Base-by-base conservation (phyloP, 2,888 invertebrate genomes). In the Drosophila atroscutellata region DNA sequence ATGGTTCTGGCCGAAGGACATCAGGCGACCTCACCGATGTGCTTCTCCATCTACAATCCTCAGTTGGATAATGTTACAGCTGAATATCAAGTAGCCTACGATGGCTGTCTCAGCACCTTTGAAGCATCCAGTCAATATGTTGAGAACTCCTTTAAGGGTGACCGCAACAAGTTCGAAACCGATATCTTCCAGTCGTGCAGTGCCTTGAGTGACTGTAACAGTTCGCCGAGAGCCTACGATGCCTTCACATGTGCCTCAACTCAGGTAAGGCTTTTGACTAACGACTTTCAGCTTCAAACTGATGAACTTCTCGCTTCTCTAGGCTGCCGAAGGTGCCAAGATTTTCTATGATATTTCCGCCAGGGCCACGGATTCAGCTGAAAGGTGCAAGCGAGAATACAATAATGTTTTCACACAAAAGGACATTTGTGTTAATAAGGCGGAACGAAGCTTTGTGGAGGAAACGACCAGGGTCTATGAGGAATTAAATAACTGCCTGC, bases 361-460 rank as follows among this genome's bases (percentile, higher is more conserved):
- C 18, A 75, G 60, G 26, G 82, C 82, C 2, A 54, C 69, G 5
- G 58, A 68, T 11, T 58, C 52, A 6, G 69, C 65, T 11, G 42
- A 36, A 18, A 52, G 34, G 9, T 63, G 58, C 49, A 63, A 70
- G 37, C 51, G 36, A 18, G 68, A 71, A 20, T 77, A 58, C n/a
- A 42, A 2, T 2, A 0, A 5, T 9, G 11, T 58, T 20, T 28
- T 39, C 1, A 64, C 39, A n/a, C 15, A 3, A 4, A 73, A 37
- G 49, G 15, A 20, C 1, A 6, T 52, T 9, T 83, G 83, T 45
- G 15, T 73, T 0, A 75, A 54, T 6, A 15, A 60, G 0, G 80
- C 80, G 4, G 72, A 83, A 34, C 51, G 60, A n/a, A 49, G 7
- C 2, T 85, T 74, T 28, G 85, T 85, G 8, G 72, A 71, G 37